phyloP scores from a whole-genome alignment of 37 sponge, comb jelly and placozoan genomes.

The Tethya wilhelma region DNA sequence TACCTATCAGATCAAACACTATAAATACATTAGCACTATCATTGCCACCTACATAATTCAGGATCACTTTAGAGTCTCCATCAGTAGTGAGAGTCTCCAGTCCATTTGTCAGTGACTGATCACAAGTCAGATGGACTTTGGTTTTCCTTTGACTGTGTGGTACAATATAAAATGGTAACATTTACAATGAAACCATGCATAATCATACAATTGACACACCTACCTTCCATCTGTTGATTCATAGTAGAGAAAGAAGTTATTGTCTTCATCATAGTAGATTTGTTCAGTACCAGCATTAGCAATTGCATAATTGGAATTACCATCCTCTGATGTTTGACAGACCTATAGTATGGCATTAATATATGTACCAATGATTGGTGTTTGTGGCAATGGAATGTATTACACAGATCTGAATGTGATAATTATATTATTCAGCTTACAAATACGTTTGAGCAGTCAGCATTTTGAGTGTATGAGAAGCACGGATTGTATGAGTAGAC shows the following conservation, averaged over 20 bases:
- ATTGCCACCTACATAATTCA: not conserved
- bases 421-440: not conserved
- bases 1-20: too few species aligned
- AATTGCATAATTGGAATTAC: not conserved
- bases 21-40: too few species aligned
- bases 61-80: not conserved
- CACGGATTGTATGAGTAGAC: conserved; percentile 8
- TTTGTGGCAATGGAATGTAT: too few species aligned
- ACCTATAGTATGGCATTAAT: not conserved
- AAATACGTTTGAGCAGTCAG: too few species aligned
- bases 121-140: conserved; percentile 2
- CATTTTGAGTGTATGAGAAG: not conserved
- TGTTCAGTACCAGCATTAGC: not conserved
- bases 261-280: too few species aligned
- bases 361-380: too few species aligned
- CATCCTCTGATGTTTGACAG: not conserved
- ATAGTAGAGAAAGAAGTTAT: not conserved
- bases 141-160: not conserved
- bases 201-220: too few species aligned
- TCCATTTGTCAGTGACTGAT: not conserved
- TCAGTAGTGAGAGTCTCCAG: not conserved
- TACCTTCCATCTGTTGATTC: not conserved
- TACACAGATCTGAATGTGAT: not conserved
- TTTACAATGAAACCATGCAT: too few species aligned
- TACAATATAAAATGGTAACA: not conserved